Evolutionary conservation across 1,140 invertebrate species (phyloP), one percentile per base, ranked within the genome.

Genomic region (Lasaia peninsularis): DNA sequence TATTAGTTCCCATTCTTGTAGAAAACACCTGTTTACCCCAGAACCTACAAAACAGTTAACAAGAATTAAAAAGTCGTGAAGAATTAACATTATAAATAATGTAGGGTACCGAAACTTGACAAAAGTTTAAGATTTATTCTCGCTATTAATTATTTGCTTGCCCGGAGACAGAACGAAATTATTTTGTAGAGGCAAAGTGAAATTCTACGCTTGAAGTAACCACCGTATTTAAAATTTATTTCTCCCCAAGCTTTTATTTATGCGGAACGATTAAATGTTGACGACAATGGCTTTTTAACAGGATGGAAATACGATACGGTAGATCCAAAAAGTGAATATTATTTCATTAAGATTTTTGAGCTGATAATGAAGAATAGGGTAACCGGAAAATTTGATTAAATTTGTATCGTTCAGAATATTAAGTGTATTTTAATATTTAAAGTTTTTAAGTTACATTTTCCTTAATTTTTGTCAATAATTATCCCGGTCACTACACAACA

Each of bases 51-150:
- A 24, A 32, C 54, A 49, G 48, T 62, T 44, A 37, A 49, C 56
- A 18, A 49, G 51, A 66, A 55, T 66, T 69, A 64, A 70, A 67
- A 71, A 71, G 56, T 65, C 55, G 12, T 8, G 51, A 66, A 67
- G 66, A 64, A 71, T 74, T 68, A 70, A 71, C 64, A 71, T 78
- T 72, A 72, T 75, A 75, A 75, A 77, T 80, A 74, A 71, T 66
- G 63, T 66, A 65, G 67, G 73, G 73, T 72, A 78, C 73, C 67
- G 37, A 63, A 75, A 78, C 65, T 69, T 63, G 70, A 74, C 73
- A 76, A 78, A 80, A 78, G 60, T 77, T 77, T 75, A 75, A 78
- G 73, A 80, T 80, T 80, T 80, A 80, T 80, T 71, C 64, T 21
- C 37, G 64, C 72, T 71, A 80, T 78, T 78, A 78, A 80, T 80